Evolutionary conservation across 2,888 invertebrate genomes (phyloP), one percentile per base, ranked within the genome.

Genomic region (Noctua pronuba): DNA sequence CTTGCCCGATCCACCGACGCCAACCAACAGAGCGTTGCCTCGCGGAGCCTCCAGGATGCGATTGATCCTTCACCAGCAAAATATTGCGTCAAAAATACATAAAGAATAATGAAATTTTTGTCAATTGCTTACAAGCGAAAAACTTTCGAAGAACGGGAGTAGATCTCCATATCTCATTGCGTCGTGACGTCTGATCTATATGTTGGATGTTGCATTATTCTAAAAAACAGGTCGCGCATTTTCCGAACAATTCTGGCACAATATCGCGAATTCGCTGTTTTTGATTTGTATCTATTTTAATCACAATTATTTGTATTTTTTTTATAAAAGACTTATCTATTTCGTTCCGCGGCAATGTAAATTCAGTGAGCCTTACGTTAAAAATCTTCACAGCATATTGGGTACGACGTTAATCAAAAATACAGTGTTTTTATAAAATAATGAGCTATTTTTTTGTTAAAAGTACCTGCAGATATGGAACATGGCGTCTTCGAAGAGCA

Each of bases 401-500:
- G 10, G 31, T 31, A 60, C 10, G 24, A 11, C 7, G 38, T 28
- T 52, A 41, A 71, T 31, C 28, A 52, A 52, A 62, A 35, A 35
- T 38, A 46, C n/a, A 18, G 28, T 38, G 18, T 52, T 16, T 52
- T 11, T 16, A 69, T 46, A 18, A 24, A 71, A 49, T 21, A 41
- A 28, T 10, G n/a, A 46, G 6, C n/a, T 10, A 21, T 72, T 7
- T 62, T 62, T 21, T n/a, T n/a, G 2, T 44, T 31, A 41, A 44
- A 65, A 88, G 91, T 88, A 97, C 97, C 98, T 97, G 94, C 98
- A 98, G 72, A 99, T 98, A 92, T 99, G 99, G 85, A 98, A 97
- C 98, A 99, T 99, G 24, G 99, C 99, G 93, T 99, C 99, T 92
- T 99, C 99, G 91, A 99, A 99, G 16, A 99, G 97, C 5, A 99